Evolutionary conservation across 2,888 invertebrate genomes (phyloP).

Genomic region (Amphipyra tragopoginis): DNA sequence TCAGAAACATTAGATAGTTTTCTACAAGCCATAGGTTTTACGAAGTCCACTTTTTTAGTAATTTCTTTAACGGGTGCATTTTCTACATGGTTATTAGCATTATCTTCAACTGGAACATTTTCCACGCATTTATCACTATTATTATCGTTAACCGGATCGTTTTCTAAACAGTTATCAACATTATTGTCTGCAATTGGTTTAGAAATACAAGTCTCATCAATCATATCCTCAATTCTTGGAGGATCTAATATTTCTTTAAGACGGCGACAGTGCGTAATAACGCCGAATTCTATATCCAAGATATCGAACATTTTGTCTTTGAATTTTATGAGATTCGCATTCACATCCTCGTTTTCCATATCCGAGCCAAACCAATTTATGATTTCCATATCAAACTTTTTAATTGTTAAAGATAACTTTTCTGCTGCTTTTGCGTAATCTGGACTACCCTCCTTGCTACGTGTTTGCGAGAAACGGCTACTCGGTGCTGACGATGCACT

Average conservation of each 20-base stretch:
- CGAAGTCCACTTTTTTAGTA: constrained; percentile 17
- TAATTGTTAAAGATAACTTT: constrained; percentile 60
- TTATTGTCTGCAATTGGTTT: neutral
- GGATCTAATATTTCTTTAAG: constrained; percentile 51
- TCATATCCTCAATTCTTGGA: neutral
- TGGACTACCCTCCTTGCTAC: constrained; percentile 12
- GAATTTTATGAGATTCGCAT: constrained; percentile 47
- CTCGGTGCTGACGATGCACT: constrained; percentile 58
- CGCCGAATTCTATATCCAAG: constrained; percentile 66
- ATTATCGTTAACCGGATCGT: neutral
- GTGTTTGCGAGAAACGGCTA: constrained; percentile 4
- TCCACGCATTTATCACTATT: neutral
- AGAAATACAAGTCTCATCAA: constrained; percentile 2
- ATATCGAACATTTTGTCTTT: constrained; percentile 63
- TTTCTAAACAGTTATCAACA: neutral
- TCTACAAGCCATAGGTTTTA: constrained; percentile 23
- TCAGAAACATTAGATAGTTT: constrained; percentile 28
- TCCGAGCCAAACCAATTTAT: constrained; percentile 68
- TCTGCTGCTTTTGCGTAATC: constrained; percentile 53
- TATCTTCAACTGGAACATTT: neutral
- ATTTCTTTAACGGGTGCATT: neutral
- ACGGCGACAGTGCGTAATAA: constrained; percentile 61
- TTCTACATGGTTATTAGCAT: neutral
- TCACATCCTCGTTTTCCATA: constrained; percentile 48
- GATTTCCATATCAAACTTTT: constrained; percentile 69